A percentile compares a stretch with the other conserved stretches of the same genome.
Conservation (phyloP, 2,797 vertebrate species). For the Macropodus opercularis region DNA sequence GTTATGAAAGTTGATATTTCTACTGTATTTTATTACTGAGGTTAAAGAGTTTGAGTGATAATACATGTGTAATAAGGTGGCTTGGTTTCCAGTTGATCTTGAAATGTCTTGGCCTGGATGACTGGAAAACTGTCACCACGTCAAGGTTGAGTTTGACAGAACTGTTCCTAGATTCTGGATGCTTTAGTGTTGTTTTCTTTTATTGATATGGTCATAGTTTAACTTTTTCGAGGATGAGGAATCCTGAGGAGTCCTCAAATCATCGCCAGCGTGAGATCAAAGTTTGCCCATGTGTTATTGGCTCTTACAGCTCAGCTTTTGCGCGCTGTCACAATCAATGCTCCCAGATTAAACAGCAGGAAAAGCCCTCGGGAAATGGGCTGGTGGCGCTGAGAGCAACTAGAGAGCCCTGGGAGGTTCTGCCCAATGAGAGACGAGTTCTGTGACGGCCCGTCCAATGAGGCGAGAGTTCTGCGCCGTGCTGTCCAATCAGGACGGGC, state of each 20-base stretch:
- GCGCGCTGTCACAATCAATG: constrained; percentile 11
- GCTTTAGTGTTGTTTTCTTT: neutral
- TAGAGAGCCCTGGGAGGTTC: constrained; percentile 4
- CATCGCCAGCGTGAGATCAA: neutral
- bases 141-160: neutral
- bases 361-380: constrained; percentile 35
- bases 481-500: constrained; percentile 69
- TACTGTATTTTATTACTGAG: no score
- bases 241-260: neutral
- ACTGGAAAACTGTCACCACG: neutral
- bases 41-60: no score
- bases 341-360: neutral
- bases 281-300: neutral
- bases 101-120: neutral
- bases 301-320: neutral
- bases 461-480: neutral
- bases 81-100: no score
- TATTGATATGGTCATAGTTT: neutral
- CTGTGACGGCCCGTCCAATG: constrained; percentile 26
- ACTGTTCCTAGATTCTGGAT: neutral
- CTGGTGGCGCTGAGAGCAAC: constrained; percentile 64
- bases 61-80: no score
- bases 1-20: no score
- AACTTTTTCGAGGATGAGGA: neutral
- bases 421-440: constrained; percentile 65